Evolutionary conservation across 2,888 invertebrate species (phyloP).

Genomic region (Eurytoma californica): DNA sequence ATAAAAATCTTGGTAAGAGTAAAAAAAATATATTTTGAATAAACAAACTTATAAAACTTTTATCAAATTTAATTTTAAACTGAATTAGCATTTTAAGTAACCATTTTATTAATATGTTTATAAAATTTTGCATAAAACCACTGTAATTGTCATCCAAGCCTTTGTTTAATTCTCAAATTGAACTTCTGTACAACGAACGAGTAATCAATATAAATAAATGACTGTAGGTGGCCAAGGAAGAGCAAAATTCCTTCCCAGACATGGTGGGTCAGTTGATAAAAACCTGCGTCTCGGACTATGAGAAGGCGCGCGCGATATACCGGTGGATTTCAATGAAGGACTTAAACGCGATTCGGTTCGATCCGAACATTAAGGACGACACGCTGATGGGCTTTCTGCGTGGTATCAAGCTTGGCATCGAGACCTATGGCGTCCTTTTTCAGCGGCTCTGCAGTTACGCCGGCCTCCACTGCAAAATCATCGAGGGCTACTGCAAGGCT

Average conservation of each 20-base stretch:
- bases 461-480: conserved; percentile 98
- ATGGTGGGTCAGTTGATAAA: conserved; percentile 95
- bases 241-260: conserved; percentile 98
- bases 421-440: conserved; percentile 98
- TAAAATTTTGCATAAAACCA: background rate
- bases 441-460: conserved; percentile 98
- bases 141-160: too few relatives aligned
- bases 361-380: conserved; percentile 90
- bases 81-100: too few relatives aligned
- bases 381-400: conserved; percentile 84
- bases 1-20: too few relatives aligned
- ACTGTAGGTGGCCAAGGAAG: conserved; percentile 92
- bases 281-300: conserved; percentile 95
- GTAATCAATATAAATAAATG: too few relatives aligned
- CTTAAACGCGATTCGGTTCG: conserved; percentile 97
- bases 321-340: conserved; percentile 99
- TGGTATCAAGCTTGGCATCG: conserved; percentile 98
- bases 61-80: too few relatives aligned
- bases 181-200: too few relatives aligned
- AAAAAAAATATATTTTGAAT: too few relatives aligned
- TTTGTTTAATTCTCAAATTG: too few relatives aligned
- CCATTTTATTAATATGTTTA: background rate
- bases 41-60: too few relatives aligned
- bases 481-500: conserved; percentile 96
- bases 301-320: conserved; percentile 98